phyloP scores from a whole-genome alignment of 37 sponge, comb jelly and placozoan species.

The Bolinopsis microptera region DNA sequence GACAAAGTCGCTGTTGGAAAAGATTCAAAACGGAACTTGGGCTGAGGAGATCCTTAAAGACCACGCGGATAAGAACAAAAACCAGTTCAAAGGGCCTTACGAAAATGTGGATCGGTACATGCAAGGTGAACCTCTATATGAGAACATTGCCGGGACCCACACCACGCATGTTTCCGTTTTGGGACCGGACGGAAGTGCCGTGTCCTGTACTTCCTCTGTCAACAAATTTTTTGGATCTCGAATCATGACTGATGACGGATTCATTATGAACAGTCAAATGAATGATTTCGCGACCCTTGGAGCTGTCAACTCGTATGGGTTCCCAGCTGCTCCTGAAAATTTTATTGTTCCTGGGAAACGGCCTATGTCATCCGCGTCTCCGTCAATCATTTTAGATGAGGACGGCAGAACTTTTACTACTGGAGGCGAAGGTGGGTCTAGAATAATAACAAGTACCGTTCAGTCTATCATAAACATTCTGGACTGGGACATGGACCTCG shows the following conservation, averaged over 20 bases:
- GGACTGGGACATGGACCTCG: conserved; percentile 37
- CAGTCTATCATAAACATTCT: not conserved
- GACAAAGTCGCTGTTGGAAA: not conserved
- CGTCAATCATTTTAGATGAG: conserved; percentile 69
- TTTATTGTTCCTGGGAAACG: conserved; percentile 78
- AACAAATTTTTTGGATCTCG: conserved; percentile 84
- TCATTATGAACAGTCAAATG: conserved; percentile 94
- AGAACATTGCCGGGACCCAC: not conserved
- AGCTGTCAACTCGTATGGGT: conserved; percentile 71
- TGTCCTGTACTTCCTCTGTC: conserved; percentile 81
- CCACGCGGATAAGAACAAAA: not conserved
- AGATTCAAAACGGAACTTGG: not conserved
- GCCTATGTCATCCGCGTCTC: conserved; percentile 81
- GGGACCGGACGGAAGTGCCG: conserved; percentile 78
- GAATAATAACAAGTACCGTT: conserved; percentile 74
- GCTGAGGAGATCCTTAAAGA: not conserved
- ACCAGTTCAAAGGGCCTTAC: not conserved
- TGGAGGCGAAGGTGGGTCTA: conserved; percentile 91
- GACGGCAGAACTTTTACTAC: conserved; percentile 71
- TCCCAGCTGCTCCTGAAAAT: conserved; percentile 73
- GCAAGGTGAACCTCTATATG: not conserved
- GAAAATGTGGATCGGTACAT: not conserved
- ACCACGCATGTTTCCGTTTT: conserved; percentile 82
- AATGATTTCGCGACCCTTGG: conserved; percentile 90
- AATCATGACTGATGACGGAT: conserved; percentile 78